phyloP scores from a whole-genome alignment of 2,888 invertebrate genomes.

The Ornithoptera alexandrae region DNA sequence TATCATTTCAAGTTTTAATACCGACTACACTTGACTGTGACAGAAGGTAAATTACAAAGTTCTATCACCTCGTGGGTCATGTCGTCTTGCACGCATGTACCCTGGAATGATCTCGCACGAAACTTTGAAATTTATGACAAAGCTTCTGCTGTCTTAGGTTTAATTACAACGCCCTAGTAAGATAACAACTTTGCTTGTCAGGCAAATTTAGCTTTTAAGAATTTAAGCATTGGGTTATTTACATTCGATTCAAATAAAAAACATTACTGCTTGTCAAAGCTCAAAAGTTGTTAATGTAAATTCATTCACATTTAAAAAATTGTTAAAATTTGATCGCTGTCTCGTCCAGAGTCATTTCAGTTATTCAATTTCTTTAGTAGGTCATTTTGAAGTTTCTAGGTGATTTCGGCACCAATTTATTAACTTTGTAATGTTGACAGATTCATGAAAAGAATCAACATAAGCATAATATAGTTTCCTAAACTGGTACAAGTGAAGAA shows the following conservation, averaged over 20 bases:
- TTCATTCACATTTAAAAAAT: too few species aligned
- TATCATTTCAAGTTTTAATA: conserved; percentile 21
- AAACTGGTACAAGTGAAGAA: too few species aligned
- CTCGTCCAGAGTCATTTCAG: too few species aligned
- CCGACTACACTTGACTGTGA: conserved; percentile 18
- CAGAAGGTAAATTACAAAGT: conserved; percentile 25
- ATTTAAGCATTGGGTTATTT: neutral
- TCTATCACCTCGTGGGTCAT: conserved; percentile 6
- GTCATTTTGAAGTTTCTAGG: too few species aligned
- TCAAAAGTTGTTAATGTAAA: too few species aligned
- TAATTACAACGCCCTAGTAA: conserved; percentile 1
- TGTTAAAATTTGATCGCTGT: too few species aligned
- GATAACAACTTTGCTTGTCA: conserved; percentile 2
- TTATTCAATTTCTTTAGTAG: too few species aligned
- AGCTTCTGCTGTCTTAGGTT: conserved; percentile 9
- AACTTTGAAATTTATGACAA: conserved; percentile 17
- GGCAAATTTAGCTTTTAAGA: conserved; percentile 4
- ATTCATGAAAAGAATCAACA: too few species aligned
- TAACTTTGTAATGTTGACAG: too few species aligned
- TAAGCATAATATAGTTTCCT: too few species aligned
- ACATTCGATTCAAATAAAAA: neutral
- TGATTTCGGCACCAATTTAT: too few species aligned
- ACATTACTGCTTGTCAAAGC: neutral
- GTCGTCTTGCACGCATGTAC: conserved; percentile 14
- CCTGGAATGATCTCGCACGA: conserved; percentile 5